phyloP scores from a whole-genome alignment of 1,140 invertebrate species.

The Drosophila saltans region DNA sequence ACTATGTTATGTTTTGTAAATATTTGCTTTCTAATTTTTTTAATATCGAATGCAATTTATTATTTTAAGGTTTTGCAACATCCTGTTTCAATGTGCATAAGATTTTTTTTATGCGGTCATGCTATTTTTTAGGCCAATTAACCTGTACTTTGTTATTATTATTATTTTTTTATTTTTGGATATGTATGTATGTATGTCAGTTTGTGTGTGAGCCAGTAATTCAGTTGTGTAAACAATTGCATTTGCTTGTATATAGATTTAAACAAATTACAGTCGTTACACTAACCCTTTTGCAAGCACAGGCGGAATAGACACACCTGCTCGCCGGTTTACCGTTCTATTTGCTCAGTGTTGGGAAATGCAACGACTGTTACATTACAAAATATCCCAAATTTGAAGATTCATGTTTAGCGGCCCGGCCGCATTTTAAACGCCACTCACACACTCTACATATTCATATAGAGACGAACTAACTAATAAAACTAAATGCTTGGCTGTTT shows the following conservation, averaged over 20 bases:
- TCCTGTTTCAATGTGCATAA: slow-evolving; percentile 23
- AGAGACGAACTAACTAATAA: neutral
- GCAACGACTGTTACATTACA: neutral
- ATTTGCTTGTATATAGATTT: slow-evolving; percentile 32
- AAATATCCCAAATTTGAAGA: neutral
- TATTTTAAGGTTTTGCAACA: neutral
- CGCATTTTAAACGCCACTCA: neutral
- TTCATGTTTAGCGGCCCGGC: neutral
- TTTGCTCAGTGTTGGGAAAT: neutral
- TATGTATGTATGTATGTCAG: neutral
- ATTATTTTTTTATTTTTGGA: slow-evolving; percentile 7
- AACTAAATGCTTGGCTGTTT: neutral
- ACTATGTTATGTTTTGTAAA: neutral
- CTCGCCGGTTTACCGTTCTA: neutral
- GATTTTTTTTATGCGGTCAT: slow-evolving; percentile 21
- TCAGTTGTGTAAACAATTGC: slow-evolving; percentile 41
- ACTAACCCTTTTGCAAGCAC: slow-evolving; percentile 26
- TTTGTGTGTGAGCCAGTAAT: slow-evolving; percentile 9
- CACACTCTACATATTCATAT: neutral
- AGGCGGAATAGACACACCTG: neutral
- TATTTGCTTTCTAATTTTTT: neutral
- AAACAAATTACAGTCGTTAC: slow-evolving; percentile 19
- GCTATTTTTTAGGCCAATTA: slow-evolving; percentile 53
- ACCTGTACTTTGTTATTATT: slow-evolving; percentile 18
- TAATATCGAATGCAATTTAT: neutral